Base-by-base conservation (phyloP, 35 echinoderm and acorn worm genomes). In the Anneissia japonica region DNA sequence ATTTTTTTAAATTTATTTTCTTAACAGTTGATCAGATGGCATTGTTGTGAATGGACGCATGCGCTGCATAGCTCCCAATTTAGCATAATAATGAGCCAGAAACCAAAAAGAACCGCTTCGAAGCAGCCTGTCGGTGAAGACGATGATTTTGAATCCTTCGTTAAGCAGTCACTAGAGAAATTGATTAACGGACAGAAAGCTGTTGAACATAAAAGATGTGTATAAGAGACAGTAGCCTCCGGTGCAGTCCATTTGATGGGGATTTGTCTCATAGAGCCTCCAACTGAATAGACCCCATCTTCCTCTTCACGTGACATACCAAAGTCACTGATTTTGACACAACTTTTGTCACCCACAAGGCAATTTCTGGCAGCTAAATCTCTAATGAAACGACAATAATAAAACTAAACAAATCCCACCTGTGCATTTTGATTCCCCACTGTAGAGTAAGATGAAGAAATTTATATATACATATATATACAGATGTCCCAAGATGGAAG, bases 171-270 rank as follows among this genome's bases (percentile, higher is more conserved):
- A 9, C 51, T 64, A 3, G 51, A 64, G 21, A 64, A 64, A 23
- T 2, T 64, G 7, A 9, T 64, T 19, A 64, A 64, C 1, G 7
- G 9, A 64, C 51, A 64, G 51, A 26, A 64, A 64, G 51, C 51
- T 16, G 7, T 64, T 16, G 51, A 64, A 64, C 7, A 9, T 12
- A 64, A 64, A 64, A 43, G 40, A 4, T 6, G 14, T 6, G 40
- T 4, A 43, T 14, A 43, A 43, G 14, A 43, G 14, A 43, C 14
- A 6, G 40, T 99, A 31, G 96, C 96, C 74, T 99, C 96, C 0
- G 96, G 96, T 31, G 96, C 96, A 0, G 96, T 99, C 96, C 96
- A 99, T 80, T 99, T 99, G 64, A 99, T 99, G n/a, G 96, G 96
- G 33, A 99, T 99, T 36, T 99, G 96, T 45, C 91, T 94, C 91